Base-by-base conservation (phyloP, 2,888 invertebrate genomes). In the Zonitis immaculata region DNA sequence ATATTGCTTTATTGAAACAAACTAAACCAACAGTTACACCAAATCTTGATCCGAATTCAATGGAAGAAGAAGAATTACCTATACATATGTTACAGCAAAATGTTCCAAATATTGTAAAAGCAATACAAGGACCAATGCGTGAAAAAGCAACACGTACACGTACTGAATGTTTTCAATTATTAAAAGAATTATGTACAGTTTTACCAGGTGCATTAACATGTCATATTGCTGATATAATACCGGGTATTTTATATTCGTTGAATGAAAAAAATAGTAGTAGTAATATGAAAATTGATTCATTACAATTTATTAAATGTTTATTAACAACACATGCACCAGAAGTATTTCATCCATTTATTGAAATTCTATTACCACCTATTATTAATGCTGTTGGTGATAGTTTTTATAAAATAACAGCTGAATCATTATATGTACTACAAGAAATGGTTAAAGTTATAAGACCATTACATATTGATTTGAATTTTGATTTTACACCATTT, bases 391-490 rank as follows among this genome's bases (percentile, higher is more conserved):
- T 98, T 20, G 88, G 89, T 48, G 99, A 99, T 80, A 88, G 89
- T 42, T 99, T 99, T 79, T 99, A 99, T 79, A 99, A 99, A 80
- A 97, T 99, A 65, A 94, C 95, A 1, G 96, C 97, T 0, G 98
- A 98, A 75, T 97, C 97, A 1, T 79, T 98, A 49, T 78, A 92
- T 20, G 96, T 97, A 14, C 80, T 96, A 57, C 96, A 97, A 74
- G 92, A 95, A 60, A 80, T 98, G 54, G 94, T 97, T 20, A 92
- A 92, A 78, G 95, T 97, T 45, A 91, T 97, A 69, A 82, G 94
- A 22, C 95, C 95, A 0, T 77, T 91, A 44, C 87, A 88, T 85
- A 70, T 56, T 49, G 59, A 68, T 57, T 76, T 81, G 2, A 80
- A 81, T 35, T 83, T 89, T 63, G 88, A 93, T 73, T 86, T 92